Conservation (phyloP, 2,797 vertebrate species). For the Neopelma chrysocephalum region DNA sequence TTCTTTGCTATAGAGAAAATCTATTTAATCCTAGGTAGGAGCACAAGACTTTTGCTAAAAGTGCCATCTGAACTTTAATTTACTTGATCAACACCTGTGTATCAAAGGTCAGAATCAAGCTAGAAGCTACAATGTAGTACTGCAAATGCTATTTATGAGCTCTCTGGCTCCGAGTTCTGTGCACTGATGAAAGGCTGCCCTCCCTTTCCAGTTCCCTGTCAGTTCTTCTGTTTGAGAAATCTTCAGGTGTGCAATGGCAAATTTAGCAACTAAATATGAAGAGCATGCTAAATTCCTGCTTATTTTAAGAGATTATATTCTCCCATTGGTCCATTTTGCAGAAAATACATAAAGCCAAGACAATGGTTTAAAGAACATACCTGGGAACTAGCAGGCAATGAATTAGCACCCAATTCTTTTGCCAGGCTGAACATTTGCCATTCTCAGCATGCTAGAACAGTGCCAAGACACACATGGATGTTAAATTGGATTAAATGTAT, state of each 20-base stretch:
- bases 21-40: neutral
- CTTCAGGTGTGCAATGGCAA: neutral
- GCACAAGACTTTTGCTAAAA: neutral
- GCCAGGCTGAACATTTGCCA: neutral
- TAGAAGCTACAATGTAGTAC: neutral
- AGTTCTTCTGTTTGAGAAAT: neutral
- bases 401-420: neutral
- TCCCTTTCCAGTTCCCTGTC: neutral
- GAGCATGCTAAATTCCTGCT: neutral
- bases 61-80: neutral
- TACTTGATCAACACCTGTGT: neutral
- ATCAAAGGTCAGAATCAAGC: neutral
- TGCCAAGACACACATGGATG: neutral
- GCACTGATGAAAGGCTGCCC: neutral
- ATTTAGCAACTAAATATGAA: neutral
- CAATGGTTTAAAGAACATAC: neutral
- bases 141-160: neutral
- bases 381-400: neutral
- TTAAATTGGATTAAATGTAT: neutral
- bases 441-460: neutral
- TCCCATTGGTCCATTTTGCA: neutral
- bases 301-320: neutral
- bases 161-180: neutral
- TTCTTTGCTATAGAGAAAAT: neutral
- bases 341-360: neutral